Evolutionary conservation across 2,113 vertebrate species (phyloP).

Genomic region (Pionites leucogaster): DNA sequence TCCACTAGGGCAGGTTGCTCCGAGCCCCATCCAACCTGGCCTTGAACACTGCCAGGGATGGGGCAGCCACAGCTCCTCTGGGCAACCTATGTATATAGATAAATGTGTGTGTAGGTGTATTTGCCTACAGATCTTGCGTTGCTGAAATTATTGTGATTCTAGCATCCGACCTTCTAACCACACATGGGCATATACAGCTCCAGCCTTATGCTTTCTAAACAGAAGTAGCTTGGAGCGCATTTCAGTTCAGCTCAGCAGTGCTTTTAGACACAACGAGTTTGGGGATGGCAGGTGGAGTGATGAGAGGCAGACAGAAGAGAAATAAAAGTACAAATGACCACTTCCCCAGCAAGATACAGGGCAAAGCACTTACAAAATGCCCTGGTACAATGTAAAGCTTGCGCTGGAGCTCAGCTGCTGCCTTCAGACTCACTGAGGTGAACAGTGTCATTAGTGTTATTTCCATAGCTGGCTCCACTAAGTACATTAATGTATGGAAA

Average conservation of each 20-base stretch:
- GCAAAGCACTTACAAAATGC: not conserved
- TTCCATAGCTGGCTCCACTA: not conserved
- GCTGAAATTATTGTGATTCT: not conserved
- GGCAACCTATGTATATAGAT: not conserved
- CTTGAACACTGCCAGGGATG: not conserved
- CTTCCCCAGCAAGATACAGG: accelerated
- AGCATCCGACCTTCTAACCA: not conserved
- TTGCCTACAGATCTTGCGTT: not conserved
- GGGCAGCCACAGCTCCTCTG: not conserved
- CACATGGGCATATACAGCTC: not conserved
- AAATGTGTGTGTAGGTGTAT: accelerated
- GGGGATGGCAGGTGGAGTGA: not conserved
- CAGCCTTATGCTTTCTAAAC: not conserved
- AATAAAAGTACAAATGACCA: not conserved
- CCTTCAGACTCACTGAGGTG: not conserved
- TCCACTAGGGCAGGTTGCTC: not conserved
- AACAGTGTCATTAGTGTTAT: too few species aligned
- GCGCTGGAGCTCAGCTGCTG: not conserved
- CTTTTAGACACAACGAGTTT: accelerated
- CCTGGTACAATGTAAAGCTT: not conserved
- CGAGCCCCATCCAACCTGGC: not conserved
- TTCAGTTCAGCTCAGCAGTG: not conserved
- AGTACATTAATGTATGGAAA: not conserved
- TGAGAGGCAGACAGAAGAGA: not conserved
- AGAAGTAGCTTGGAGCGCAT: not conserved